Conservation (phyloP, 1,140 invertebrate genomes). For the Drosophila littoralis region DNA sequence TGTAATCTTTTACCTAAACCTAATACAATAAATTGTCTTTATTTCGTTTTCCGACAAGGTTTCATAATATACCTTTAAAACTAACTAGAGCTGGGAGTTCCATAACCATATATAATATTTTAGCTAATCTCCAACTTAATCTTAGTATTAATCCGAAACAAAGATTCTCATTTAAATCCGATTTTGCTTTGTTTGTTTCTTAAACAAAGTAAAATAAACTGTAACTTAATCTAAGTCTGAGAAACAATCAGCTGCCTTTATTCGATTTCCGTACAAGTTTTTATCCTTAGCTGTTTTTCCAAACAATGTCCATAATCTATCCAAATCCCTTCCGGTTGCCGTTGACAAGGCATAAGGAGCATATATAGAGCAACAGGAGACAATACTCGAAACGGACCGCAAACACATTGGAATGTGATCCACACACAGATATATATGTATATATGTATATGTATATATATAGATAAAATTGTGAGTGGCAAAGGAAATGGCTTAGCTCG, state of each 20-base stretch:
- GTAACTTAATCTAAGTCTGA: neutral
- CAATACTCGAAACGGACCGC: neutral
- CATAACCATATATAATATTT: no score
- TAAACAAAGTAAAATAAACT: neutral
- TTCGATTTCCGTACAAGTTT: neutral
- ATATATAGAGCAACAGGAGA: neutral
- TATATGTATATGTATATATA: neutral
- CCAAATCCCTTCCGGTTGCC: constrained; percentile 17
- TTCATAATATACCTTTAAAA: no score
- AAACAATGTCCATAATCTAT: constrained; percentile 5
- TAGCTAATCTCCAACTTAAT: neutral
- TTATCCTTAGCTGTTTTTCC: neutral
- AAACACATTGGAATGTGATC: constrained; percentile 6
- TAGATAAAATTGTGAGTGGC: no score
- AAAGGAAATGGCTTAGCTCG: constrained; percentile 30
- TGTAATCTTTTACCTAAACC: neutral
- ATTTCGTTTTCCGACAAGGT: no score
- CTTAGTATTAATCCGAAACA: neutral
- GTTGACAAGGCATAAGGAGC: neutral
- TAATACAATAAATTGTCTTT: no score
- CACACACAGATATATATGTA: neutral
- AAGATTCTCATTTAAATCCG: no score
- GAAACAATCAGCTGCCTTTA: neutral
- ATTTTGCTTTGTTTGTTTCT: no score
- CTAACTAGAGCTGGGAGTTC: no score